A percentile compares a stretch with the other conserved stretches of the same genome.
Evolutionary conservation across 2,113 vertebrate species (phyloP).

Genomic region (Eurypyga helias): DNA sequence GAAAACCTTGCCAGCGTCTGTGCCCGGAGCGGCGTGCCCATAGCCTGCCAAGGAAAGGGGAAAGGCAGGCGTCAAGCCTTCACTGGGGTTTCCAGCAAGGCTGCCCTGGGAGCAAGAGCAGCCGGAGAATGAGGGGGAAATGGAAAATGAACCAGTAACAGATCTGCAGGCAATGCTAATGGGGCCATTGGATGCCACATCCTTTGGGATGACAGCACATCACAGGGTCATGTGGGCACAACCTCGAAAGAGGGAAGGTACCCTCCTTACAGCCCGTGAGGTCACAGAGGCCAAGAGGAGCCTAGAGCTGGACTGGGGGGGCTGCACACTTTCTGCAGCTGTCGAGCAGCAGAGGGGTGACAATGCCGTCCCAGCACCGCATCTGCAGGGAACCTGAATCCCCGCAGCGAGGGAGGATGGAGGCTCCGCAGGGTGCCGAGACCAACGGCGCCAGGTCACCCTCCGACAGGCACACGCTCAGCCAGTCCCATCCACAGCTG

Average conservation of each 20-base stretch:
- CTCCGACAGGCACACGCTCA: neutral
- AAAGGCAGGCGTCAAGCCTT: neutral
- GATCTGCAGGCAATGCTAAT: neutral
- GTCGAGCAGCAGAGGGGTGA: rapidly evolving
- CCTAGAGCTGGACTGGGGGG: neutral
- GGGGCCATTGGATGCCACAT: neutral
- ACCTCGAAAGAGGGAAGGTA: neutral
- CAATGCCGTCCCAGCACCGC: rapidly evolving
- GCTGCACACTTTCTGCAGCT: neutral
- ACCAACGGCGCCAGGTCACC: rapidly evolving
- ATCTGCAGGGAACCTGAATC: neutral
- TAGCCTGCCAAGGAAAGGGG: conserved; percentile 81
- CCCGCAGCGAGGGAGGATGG: rapidly evolving
- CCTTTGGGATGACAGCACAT: neutral
- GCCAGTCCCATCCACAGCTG: neutral
- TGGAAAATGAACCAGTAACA: neutral
- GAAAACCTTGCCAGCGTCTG: conserved; percentile 94
- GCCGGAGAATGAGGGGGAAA: neutral
- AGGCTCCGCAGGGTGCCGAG: neutral
- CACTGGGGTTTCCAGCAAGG: neutral
- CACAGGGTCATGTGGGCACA: rapidly evolving
- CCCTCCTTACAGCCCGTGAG: neutral
- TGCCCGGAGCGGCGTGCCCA: conserved; percentile 92
- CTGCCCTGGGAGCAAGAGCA: neutral
- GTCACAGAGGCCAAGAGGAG: neutral